Evolutionary conservation across 2,797 vertebrate genomes (phyloP).

Genomic region (Parauchenoglanis punctatus): DNA sequence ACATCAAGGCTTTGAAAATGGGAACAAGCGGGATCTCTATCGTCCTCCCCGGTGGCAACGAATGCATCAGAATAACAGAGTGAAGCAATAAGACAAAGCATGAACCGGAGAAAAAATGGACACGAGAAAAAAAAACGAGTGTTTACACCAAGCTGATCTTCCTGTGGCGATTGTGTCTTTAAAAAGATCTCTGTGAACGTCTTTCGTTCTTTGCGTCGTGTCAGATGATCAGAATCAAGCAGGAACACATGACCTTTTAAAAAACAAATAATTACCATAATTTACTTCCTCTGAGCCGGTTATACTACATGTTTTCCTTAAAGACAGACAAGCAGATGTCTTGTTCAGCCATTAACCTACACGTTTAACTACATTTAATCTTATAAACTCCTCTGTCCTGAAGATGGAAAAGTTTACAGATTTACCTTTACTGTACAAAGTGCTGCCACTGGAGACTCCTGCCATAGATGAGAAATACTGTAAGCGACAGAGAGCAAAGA

Average conservation of each 20-base stretch:
- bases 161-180: neutral
- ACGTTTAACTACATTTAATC: no score
- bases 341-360: no score
- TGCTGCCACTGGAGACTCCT: neutral
- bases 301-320: no score
- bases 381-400: no score
- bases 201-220: neutral
- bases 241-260: neutral
- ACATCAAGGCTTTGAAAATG: constrained; percentile 57
- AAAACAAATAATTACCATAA: neutral
- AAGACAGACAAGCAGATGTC: no score
- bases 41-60: constrained; percentile 30
- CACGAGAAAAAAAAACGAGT: neutral
- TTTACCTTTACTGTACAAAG: neutral
- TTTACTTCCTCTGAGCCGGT: neutral
- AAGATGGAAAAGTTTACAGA: no score
- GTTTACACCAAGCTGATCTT: neutral
- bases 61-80: constrained; percentile 36
- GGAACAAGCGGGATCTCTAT: constrained; percentile 53
- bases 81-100: constrained; percentile 5
- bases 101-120: neutral
- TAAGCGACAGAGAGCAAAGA: no score
- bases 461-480: neutral
- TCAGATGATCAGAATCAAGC: constrained; percentile 17
- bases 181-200: neutral